phyloP scores from a whole-genome alignment of 64 coral and sea anemone genomes.

The Trachythela sp. region DNA sequence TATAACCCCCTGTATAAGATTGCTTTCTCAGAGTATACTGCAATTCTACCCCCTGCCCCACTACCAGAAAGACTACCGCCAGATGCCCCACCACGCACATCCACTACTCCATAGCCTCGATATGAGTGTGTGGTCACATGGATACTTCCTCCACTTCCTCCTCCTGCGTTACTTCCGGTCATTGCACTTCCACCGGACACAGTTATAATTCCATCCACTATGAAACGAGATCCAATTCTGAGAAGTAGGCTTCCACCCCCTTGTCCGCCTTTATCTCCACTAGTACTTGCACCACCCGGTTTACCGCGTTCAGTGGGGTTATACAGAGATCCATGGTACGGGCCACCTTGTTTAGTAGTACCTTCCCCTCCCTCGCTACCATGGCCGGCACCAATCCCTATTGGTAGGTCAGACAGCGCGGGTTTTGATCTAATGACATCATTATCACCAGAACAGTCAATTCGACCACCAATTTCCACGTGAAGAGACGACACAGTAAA shows the following conservation, averaged over 20 bases:
- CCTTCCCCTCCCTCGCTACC: slow-evolving; percentile 68
- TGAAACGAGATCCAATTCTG: slow-evolving; percentile 57
- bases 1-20: slow-evolving; percentile 59
- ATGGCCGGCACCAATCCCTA: slow-evolving; percentile 78
- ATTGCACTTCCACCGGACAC: slow-evolving; percentile 55
- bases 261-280: slow-evolving; percentile 42
- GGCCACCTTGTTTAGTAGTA: slow-evolving; percentile 16
- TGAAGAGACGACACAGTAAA: slow-evolving; percentile 68
- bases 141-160: slow-evolving; percentile 90
- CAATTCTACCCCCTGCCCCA: slow-evolving; percentile 80
- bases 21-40: slow-evolving; percentile 35
- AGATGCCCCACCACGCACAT: slow-evolving; percentile 62
- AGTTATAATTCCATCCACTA: slow-evolving; percentile 79
- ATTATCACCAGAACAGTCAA: slow-evolving; percentile 78
- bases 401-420: slow-evolving; percentile 42
- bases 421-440: slow-evolving; percentile 37
- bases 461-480: slow-evolving; percentile 72
- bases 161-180: slow-evolving; percentile 56
- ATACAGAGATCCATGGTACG: slow-evolving; percentile 73
- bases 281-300: slow-evolving; percentile 55
- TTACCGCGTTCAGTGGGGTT: slow-evolving; percentile 62
- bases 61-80: slow-evolving; percentile 67
- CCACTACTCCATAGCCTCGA: slow-evolving; percentile 71
- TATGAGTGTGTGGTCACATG: slow-evolving; percentile 49
- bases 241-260: slow-evolving; percentile 77